Percentiles rank a stretch among this genome's conserved stretches.
Conservation (phyloP, 1,140 invertebrate genomes). For the Brachionus sp. region DNA sequence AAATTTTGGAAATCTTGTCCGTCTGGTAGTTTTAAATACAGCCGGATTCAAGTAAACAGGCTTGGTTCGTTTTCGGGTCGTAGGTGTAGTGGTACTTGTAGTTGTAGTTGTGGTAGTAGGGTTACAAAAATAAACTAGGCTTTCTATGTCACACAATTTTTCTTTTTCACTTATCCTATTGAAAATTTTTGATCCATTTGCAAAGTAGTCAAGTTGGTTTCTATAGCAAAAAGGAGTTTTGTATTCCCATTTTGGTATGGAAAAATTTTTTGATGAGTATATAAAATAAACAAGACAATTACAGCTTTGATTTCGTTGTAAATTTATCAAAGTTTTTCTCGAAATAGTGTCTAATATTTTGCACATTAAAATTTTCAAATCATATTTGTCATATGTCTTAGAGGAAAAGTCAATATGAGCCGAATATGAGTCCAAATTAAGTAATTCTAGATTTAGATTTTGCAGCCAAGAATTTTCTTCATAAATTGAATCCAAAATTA, state of each 20-base stretch:
- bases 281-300: constrained; percentile 39
- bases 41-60: not conserved
- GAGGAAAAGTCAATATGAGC: not conserved
- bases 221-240: constrained; percentile 33
- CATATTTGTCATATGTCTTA: not conserved
- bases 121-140: not conserved
- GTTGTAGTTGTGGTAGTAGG: not conserved
- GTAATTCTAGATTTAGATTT: not conserved
- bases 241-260: not conserved
- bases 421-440: constrained; percentile 37
- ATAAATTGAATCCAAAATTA: not conserved
- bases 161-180: constrained; percentile 13
- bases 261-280: not conserved
- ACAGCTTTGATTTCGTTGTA: constrained; percentile 24
- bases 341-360: not conserved
- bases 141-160: not conserved
- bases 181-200: constrained; percentile 10
- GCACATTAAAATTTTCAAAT: not conserved
- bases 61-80: not conserved
- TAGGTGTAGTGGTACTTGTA: not conserved
- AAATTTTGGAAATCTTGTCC: not conserved
- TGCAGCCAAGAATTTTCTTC: not conserved
- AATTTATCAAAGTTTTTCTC: not conserved
- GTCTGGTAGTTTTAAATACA: not conserved
- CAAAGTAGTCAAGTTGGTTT: not conserved